phyloP scores from a whole-genome alignment of 1,140 invertebrate genomes.

The Lucilia sericata region DNA sequence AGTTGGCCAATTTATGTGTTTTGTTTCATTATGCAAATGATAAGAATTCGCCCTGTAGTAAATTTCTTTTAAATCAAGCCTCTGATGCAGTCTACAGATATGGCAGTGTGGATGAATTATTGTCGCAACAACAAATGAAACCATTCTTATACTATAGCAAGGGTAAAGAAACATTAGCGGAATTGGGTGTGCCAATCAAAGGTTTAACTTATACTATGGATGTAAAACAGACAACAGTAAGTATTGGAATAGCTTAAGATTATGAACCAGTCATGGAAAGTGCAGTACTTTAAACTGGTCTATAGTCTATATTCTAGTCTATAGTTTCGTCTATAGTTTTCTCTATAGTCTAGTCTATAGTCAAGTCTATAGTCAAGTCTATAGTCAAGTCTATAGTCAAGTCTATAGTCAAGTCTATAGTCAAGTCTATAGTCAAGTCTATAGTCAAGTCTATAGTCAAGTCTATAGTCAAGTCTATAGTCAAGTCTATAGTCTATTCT shows the following conservation, averaged over 20 bases:
- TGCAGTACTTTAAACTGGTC: too few species aligned
- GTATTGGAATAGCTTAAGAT: not conserved
- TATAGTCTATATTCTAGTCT: too few species aligned
- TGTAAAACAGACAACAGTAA: not conserved
- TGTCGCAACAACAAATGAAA: conserved; percentile 63
- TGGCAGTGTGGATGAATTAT: conserved; percentile 65
- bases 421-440: too few species aligned
- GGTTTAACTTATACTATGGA: not conserved
- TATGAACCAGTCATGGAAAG: too few species aligned
- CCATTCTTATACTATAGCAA: conserved; percentile 69
- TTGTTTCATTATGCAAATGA: conserved; percentile 71
- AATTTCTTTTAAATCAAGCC: conserved; percentile 69
- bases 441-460: too few species aligned
- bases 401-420: too few species aligned
- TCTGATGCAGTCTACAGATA: conserved; percentile 66
- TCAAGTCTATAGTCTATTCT: too few species aligned
- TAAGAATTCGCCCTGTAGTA: conserved; percentile 70
- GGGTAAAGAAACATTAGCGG: conserved; percentile 70
- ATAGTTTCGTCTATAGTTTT: too few species aligned
- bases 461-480: too few species aligned
- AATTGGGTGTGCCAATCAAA: conserved; percentile 52
- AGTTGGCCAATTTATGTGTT: conserved; percentile 78
- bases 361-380: too few species aligned
- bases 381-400: too few species aligned
- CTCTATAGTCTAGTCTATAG: too few species aligned